These are phyloP conservation scores for Clarias laeviceps DNA, from an alignment of 2,797 vertebrate genomes.

Conservation along the genomic window DNA sequence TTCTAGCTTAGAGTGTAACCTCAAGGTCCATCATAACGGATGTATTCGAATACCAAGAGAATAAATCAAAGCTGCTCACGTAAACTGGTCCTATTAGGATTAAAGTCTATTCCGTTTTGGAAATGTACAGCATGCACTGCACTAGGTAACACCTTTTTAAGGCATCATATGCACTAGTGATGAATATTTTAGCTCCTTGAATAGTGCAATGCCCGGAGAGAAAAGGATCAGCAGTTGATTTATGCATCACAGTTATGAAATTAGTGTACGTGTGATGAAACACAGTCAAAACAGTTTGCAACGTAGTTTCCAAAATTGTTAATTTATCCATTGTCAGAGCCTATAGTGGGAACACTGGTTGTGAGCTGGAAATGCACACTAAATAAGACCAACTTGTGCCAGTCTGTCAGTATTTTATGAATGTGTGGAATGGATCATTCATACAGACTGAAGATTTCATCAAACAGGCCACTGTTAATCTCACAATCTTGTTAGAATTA, in stretches of 20 bases:
- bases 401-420: neutral
- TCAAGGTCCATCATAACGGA: constrained; percentile 63
- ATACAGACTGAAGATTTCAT: neutral
- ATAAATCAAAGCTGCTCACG: constrained; percentile 1
- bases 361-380: neutral
- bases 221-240: neutral
- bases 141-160: neutral
- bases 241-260: constrained; percentile 4
- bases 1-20: constrained; percentile 70
- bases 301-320: neutral
- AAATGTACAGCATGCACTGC: neutral
- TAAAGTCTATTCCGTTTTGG: neutral
- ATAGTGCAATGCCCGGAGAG: neutral
- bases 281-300: neutral
- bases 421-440: neutral
- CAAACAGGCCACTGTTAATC: neutral
- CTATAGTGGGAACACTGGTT: neutral
- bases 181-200: constrained; percentile 4
- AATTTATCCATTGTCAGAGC: neutral
- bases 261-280: neutral
- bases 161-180: neutral
- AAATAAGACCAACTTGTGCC: neutral
- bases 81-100: neutral
- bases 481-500: neutral
- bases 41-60: neutral